Evolutionary conservation across 2,888 invertebrate genomes (phyloP), one percentile per base, ranked within the genome.

Genomic region (Trichogramma evanescens): DNA sequence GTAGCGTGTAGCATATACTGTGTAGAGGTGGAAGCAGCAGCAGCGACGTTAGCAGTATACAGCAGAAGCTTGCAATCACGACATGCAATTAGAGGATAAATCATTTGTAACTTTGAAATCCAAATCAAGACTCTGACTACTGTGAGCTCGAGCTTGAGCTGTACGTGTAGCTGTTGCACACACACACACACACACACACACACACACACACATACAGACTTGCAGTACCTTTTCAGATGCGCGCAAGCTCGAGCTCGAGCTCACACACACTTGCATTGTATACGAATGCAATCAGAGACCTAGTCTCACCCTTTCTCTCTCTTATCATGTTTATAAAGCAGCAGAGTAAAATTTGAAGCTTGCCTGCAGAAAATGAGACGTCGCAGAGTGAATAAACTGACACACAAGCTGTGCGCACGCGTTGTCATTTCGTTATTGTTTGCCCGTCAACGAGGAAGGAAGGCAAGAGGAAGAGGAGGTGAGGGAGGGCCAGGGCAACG

Each of bases 31-130:
- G 13, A 46, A 13, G 41, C 40, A 6, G 45, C 39, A 50, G 38
- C 38, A 43, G 45, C 40, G 42, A 45, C 56, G 41, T 50, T 51
- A 13, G 10, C 10, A 48, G 10, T 48, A 48, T 13, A 13, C 48
- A 6, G 5, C 48, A 50, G 60, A 59, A 56, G 63, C 63, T 64
- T 55, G 64, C 62, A 64, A 64, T 64, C 64, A 67, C 71, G 73
- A 73, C 74, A 73, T 72, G 75, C 75, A 74, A 76, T 74, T 74
- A 74, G 74, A 72, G 70, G 74, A 74, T 74, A 74, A 74, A 74
- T 75, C 75, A 74, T 76, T 74, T 71, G 73, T 72, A 71, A 70
- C 70, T 69, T 69, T 65, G 69, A 72, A 75, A 64, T 64, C 60
- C 61, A 61, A 63, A 63, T 63, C 59, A 63, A 61, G 60, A 58